Percentiles rank a stretch among this genome's conserved stretches.
Conservation (phyloP, 2,797 vertebrate species). For the Rhadinocentrus ornatus region DNA sequence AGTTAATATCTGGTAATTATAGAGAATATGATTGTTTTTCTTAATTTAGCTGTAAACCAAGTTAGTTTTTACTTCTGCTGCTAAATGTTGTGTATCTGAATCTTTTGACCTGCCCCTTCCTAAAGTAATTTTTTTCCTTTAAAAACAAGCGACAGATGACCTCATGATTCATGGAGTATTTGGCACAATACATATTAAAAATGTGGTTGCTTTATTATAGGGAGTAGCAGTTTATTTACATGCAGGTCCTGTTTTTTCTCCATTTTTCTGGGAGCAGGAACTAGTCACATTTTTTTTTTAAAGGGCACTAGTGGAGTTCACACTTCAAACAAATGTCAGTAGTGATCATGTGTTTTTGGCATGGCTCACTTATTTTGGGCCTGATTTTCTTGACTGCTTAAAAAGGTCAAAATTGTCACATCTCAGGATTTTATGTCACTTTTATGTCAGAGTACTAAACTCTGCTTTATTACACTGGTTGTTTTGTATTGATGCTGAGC, state of each 20-base stretch:
- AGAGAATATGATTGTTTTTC: not conserved
- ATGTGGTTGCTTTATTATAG: constrained; percentile 26
- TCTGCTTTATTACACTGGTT: not conserved
- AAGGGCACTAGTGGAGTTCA: constrained; percentile 12
- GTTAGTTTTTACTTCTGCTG: not conserved
- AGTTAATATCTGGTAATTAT: too few relatives aligned
- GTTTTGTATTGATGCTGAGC: not conserved
- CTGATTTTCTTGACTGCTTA: constrained; percentile 15
- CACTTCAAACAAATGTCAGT: constrained; percentile 23
- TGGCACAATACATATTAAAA: constrained; percentile 16
- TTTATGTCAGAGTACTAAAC: too few relatives aligned
- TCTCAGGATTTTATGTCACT: constrained; percentile 9
- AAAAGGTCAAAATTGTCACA: constrained; percentile 43
- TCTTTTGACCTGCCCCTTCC: too few relatives aligned
- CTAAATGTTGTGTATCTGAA: constrained; percentile 7
- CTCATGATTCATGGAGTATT: constrained; percentile 17
- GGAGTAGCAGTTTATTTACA: constrained; percentile 40
- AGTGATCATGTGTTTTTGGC: constrained; percentile 13
- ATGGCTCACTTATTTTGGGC: constrained; percentile 18
- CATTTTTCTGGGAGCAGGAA: constrained; percentile 1
- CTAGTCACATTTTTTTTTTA: constrained; percentile 2
- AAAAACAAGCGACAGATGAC: constrained; percentile 20
- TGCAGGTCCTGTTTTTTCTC: constrained; percentile 21
- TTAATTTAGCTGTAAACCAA: not conserved
- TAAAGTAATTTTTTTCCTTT: not conserved